Base-by-base conservation (phyloP, 2,888 invertebrate species). In the Tuberolachnus salignus region DNA sequence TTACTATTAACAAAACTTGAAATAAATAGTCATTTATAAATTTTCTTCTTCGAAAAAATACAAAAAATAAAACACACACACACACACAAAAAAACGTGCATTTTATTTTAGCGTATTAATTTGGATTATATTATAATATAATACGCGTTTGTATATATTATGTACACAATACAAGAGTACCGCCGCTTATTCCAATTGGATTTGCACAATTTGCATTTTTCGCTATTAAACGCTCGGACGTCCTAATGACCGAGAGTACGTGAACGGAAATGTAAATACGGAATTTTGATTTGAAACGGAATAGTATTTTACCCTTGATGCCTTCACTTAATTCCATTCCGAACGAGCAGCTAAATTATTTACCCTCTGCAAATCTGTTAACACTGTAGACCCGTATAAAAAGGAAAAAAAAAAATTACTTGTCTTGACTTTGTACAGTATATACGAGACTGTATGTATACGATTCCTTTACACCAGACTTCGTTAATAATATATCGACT, bases 231-330 rank as follows among this genome's bases (percentile, higher is more conserved):
- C 72, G 21, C 72, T 63, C 63, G 73, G 63, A 63, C 42, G 73
- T 53, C 34, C 34, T 73, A 73, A 73, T 73, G 63, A 66, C 66
- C 42, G 66, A 55, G 66, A 16, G 66, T 75, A 75, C 75, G 75
- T 67, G 75, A 46, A 67, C 57, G 26, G 75, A 75, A 75, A 75
- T 66, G 66, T 34, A 64, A 75, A 75, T 46, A 55, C 11, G 66
- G 46, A 55, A 75, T 75, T 75, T 75, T 75, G 74, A 75, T 75
- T 75, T 75, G 66, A 26, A 75, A 75, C 23, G 63, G 16, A 73
- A 23, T 44, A 53, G 51, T 53, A 64, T 53, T 53, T 44, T 64
- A 53, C 51, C 53, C 42, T 61, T 61, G 61, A 61, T 51, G 72
- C 72, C 72, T 73, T 73, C 63, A 63, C 51, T 73, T 63, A 49